Evolutionary conservation across 2,113 vertebrate species (phyloP), one percentile per base, ranked within the genome.

Genomic region (Pungitius pungitius): DNA sequence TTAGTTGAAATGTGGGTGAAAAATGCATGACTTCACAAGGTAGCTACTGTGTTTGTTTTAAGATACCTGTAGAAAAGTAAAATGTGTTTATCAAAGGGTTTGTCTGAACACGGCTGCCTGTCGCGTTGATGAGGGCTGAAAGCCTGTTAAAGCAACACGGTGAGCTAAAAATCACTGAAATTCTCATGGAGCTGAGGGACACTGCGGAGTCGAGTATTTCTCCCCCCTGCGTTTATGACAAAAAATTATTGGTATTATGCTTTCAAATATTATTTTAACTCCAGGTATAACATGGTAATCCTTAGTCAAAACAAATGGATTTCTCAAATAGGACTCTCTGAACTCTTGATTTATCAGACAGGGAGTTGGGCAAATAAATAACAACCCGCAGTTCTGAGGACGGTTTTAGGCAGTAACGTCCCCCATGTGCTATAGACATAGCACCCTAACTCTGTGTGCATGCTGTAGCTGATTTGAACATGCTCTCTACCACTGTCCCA

Each of bases 381-480:
- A 52, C 54, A 17, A 20, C 0, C 27, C 55, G 27, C 22, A 39
- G 13, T 45, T 52, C 17, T 3, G 4, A 58, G 55, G 13, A 37
- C 71, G 54, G 8, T 63, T 83, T 55, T n/a, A 67, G 49, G 7
- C 65, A 11, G 8, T 49, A 37, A 66, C 62, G 37, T 69, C 72
- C 30, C 5, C 2, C 30, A 30, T 30, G 30, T 59, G 35, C 42
- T 47, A 71, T 67, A 71, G 26, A 60, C 33, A 26, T 67, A 45
- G 39, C 24, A 47, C 47, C 42, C 26, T 52, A 22, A 61, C 39
- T 62, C 17, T 84, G 30, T 71, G 45, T 2, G 39, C 22, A 66
- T 20, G 39, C 65, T 56, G 55, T 14, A 45, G 17, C 1, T 33
- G 57, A 71, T 13, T 20, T 51, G 43, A 14, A 64, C 14, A 30